A percentile compares a stretch with the other conserved stretches of the same genome.
Conservation (phyloP, 2,113 vertebrate species). For the Hemibagrus wyckioides region DNA sequence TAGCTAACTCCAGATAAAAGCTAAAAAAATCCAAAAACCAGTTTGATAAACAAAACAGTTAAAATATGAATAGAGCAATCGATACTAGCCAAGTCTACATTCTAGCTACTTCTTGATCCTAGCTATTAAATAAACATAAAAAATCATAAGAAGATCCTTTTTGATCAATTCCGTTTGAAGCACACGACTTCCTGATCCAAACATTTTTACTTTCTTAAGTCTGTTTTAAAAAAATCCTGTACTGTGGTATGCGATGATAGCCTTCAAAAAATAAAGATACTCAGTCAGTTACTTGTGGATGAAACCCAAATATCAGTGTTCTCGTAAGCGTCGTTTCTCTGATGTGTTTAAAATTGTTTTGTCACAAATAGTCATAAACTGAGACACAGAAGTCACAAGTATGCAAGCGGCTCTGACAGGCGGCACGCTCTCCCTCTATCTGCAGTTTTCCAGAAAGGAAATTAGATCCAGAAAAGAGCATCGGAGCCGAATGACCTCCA, state of each 20-base stretch:
- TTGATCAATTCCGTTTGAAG: too few relatives aligned
- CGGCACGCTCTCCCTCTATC: not conserved
- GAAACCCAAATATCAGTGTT: not conserved
- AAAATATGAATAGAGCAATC: too few relatives aligned
- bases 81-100: too few relatives aligned
- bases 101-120: too few relatives aligned
- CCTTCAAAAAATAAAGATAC: not conserved
- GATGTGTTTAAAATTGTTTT: not conserved
- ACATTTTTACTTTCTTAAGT: not conserved
- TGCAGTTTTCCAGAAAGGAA: constrained; percentile 11
- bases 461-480: not conserved
- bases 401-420: not conserved
- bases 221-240: not conserved
- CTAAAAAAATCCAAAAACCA: too few relatives aligned
- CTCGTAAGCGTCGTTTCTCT: not conserved
- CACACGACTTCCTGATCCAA: not conserved
- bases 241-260: not conserved
- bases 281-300: not conserved
- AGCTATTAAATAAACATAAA: too few relatives aligned
- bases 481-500: constrained; percentile 2
- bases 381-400: not conserved
- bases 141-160: too few relatives aligned
- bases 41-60: too few relatives aligned
- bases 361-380: not conserved
- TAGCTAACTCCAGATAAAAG: too few relatives aligned